Conservation (phyloP, 1,140 invertebrate genomes). For the Scaptomyza graminum region DNA sequence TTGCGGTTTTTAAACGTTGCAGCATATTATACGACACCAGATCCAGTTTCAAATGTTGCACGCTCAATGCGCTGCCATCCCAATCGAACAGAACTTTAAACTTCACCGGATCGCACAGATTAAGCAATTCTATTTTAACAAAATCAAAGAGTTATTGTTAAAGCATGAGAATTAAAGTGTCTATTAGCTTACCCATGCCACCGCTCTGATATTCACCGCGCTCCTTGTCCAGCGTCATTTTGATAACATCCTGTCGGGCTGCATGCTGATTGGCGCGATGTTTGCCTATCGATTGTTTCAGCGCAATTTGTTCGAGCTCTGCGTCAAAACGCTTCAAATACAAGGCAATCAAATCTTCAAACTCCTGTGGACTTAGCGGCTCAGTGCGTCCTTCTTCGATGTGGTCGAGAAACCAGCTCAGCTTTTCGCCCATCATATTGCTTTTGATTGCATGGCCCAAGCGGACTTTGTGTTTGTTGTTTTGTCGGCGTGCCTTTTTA, state of each 20-base stretch:
- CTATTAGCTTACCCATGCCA: conserved; percentile 87
- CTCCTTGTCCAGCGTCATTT: conserved; percentile 89
- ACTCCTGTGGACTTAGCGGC: conserved; percentile 86
- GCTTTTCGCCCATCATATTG: conserved; percentile 89
- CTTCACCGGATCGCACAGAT: conserved; percentile 76
- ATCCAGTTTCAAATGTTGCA: conserved; percentile 82
- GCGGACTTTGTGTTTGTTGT: conserved; percentile 87
- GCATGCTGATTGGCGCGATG: conserved; percentile 88
- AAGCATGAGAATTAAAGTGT: too few species aligned
- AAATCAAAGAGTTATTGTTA: conserved; percentile 4
- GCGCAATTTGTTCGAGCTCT: conserved; percentile 89
- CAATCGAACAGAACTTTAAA: conserved; percentile 74
- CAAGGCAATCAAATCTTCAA: conserved; percentile 86
- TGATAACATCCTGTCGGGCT: conserved; percentile 89
- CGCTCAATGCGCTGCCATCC: conserved; percentile 80
- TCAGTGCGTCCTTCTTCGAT: conserved; percentile 85
- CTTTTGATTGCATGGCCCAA: conserved; percentile 87
- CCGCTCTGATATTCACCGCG: conserved; percentile 88
- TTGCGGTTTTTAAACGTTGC: conserved; percentile 55
- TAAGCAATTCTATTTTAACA: conserved; percentile 73
- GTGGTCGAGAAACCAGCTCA: conserved; percentile 88
- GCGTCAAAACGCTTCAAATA: conserved; percentile 88
- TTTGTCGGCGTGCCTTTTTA: conserved; percentile 87
- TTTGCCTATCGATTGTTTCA: conserved; percentile 90
- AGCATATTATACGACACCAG: conserved; percentile 74